Evolutionary conservation across 2,113 vertebrate species (phyloP), one percentile per base, ranked within the genome.

Genomic region (Orycteropus afer): DNA sequence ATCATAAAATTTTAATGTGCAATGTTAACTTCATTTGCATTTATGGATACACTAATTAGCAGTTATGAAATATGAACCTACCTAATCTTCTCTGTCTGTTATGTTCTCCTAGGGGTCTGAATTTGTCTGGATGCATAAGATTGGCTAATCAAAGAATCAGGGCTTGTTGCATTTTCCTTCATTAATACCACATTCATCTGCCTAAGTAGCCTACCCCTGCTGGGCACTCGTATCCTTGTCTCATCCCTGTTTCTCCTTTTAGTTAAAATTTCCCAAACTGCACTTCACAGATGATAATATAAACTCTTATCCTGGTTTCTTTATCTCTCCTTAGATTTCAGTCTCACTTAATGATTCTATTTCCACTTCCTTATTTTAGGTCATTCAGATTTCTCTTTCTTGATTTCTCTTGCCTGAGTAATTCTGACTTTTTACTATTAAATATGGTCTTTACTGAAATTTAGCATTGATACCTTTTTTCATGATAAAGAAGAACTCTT

Each of bases 121-220:
- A 95, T 96, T 97, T 94, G 87, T 97, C 95, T 94, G 97, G 80
- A 76, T 97, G 91, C 90, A 79, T 97, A 81, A 97, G 82, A 82
- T 83, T 80, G 27, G 97, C 96, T 97, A 97, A 98, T 98, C 96
- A 98, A 96, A 97, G 96, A 93, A 95, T 74, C 87, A 65, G 90
- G 91, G 95, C 94, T 94, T 91, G 94, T 94, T 96, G 95, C 89
- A 81, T 96, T 97, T 98, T 78, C 93, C 73, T 96, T 97, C 96
- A 92, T 98, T 97, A 98, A 84, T 96, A 86, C 94, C 93, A 93
- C 94, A 96, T 95, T 97, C 87, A 97, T 98, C 97, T 98, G 96
- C 96, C 88, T 97, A 96, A 98, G 95, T 97, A 96, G 83, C 83
- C 92, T 94, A 85, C 80, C 84, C 97, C 97, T 94, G 97, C 98